phyloP scores from a whole-genome alignment of 1,140 invertebrate genomes.

The Anagrus nilaparvatae region DNA sequence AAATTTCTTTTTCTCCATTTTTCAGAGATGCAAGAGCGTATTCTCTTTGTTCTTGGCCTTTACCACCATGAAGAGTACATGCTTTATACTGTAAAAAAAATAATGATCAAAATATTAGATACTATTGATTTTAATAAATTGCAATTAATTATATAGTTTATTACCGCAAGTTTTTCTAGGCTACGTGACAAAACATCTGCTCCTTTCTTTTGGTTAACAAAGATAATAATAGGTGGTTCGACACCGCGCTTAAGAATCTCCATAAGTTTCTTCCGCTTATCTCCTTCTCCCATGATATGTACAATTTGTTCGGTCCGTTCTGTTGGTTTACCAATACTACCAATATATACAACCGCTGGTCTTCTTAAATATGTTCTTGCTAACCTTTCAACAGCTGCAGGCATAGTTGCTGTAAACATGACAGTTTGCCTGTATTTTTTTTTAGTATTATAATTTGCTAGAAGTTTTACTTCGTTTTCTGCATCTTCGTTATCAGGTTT shows the following conservation, averaged over 20 bases:
- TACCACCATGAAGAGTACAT: slow-evolving; percentile 96
- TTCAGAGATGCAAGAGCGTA: slow-evolving; percentile 95
- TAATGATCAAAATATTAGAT: not conserved
- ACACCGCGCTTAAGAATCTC: slow-evolving; percentile 77
- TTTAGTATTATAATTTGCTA: slow-evolving; percentile 93
- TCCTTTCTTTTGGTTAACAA: slow-evolving; percentile 99
- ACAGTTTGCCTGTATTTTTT: slow-evolving; percentile 98
- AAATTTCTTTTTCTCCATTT: slow-evolving; percentile 88
- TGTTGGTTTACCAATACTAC: slow-evolving; percentile 95
- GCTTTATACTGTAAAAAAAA: slow-evolving; percentile 64
- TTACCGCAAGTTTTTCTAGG: slow-evolving; percentile 87
- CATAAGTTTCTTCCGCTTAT: slow-evolving; percentile 85
- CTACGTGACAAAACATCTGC: slow-evolving; percentile 96
- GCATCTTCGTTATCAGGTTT: slow-evolving; percentile 98
- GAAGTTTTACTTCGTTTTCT: slow-evolving; percentile 84
- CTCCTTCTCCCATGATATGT: slow-evolving; percentile 86
- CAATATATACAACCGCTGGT: slow-evolving; percentile 97
- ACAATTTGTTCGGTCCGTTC: slow-evolving; percentile 98
- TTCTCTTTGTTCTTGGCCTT: slow-evolving; percentile 99
- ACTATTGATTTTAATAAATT: not conserved
- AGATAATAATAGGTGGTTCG: slow-evolving; percentile 97
- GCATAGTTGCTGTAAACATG: slow-evolving; percentile 99
- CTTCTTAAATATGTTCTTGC: slow-evolving; percentile 90
- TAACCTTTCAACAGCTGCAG: slow-evolving; percentile 90
- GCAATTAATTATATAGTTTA: not conserved